These are phyloP conservation scores for Protosalanx chinensis DNA, from an alignment of 2,797 vertebrate genomes.

Conservation along the genomic window DNA sequence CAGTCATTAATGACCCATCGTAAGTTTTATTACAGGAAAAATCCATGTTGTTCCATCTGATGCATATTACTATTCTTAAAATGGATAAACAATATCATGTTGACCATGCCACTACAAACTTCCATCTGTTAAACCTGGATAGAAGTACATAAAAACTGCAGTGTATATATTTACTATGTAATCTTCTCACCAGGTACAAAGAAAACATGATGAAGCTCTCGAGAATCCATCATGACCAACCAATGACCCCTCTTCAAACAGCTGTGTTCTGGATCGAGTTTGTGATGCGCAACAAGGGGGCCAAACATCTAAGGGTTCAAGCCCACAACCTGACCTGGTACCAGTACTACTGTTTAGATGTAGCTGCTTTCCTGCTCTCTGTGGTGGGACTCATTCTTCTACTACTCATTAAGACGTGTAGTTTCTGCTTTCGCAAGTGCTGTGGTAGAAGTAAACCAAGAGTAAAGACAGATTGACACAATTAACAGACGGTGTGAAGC, in stretches of 20 bases:
- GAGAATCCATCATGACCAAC: conserved; percentile 69
- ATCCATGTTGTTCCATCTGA: not conserved
- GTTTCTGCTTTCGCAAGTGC: conserved; percentile 50
- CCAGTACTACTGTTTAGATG: conserved; percentile 71
- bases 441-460: conserved; percentile 33
- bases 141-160: not conserved
- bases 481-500: too few species aligned
- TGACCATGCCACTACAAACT: too few species aligned
- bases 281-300: conserved; percentile 73
- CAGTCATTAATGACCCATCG: conserved; percentile 40
- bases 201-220: conserved; percentile 65
- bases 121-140: too few species aligned
- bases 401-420: conserved; percentile 47
- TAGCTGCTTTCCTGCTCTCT: conserved; percentile 57
- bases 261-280: conserved; percentile 74
- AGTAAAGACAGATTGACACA: conserved; percentile 50
- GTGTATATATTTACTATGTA: not conserved
- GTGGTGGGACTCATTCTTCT: conserved; percentile 42
- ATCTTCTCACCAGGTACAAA: conserved; percentile 63
- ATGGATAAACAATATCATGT: too few species aligned
- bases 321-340: conserved; percentile 66
- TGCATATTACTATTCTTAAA: too few species aligned
- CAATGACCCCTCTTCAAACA: conserved; percentile 62
- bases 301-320: conserved; percentile 66
- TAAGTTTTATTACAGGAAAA: conserved; percentile 23